Evolutionary conservation across 2,797 vertebrate genomes (phyloP), one percentile per base, ranked within the genome.

Genomic region (Petrocephalus schoutedeni): DNA sequence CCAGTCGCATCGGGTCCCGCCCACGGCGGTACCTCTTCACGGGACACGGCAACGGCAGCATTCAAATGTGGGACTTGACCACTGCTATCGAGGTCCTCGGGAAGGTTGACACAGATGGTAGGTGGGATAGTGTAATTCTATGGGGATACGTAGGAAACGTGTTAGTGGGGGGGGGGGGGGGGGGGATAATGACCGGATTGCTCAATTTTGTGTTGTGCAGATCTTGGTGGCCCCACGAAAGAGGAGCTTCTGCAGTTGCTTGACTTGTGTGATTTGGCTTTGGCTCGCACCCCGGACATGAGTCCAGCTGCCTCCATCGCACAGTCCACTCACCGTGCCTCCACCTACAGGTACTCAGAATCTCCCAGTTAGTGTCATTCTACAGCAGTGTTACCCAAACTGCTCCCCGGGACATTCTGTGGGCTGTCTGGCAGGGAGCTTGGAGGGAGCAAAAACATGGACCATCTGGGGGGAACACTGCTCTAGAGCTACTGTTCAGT

Each of bases 11-110:
- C 0, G 97, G 97, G 64, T 98, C 97, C 0, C 94, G 97, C 0
- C 95, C 97, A 0, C 95, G 98, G 0, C 96, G 97, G 0, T 98
- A 97, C 93, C 95, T 98, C 87, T 97, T 98, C 93, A 97, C 97
- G 0, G 97, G 97, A 88, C 97, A 98, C 16, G 87, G 95, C 93
- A 98, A 98, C 0, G 98, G 98, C 90, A 97, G 97, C 94, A 95
- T 98, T 90, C 97, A 98, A 94, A 97, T 98, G 96, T 98, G 98
- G 98, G 97, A 98, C 93, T 95, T 98, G 77, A 98, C 97, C 21
- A 98, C 97, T 0, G 98, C 97, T 80, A 97, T 98, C 96, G 97
- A 98, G 54, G 96, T 96, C 23, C 94, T 94, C 0, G 96, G 95
- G 58, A 97, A 97, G 89, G 94, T 96, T 0, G 96, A 96, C 91